Evolutionary conservation across 1,140 invertebrate genomes (phyloP).

Genomic region (Lerema accius): DNA sequence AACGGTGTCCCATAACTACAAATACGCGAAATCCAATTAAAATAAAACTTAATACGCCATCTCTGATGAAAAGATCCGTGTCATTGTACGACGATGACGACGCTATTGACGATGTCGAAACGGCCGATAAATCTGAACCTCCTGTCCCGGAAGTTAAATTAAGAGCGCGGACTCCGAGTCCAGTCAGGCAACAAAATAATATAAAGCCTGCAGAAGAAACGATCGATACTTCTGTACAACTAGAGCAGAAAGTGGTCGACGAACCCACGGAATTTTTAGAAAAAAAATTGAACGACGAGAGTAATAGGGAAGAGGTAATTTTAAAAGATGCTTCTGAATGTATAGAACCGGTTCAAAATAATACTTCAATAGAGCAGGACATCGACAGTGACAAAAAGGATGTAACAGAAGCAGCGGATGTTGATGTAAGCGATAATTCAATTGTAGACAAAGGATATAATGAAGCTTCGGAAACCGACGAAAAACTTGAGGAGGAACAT

Average conservation of each 20-base stretch:
- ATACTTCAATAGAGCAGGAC: conserved; percentile 22
- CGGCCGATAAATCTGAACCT: conserved; percentile 33
- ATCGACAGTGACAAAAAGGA: conserved; percentile 5
- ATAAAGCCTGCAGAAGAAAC: neutral
- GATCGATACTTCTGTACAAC: neutral
- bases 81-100: conserved; percentile 74
- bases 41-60: conserved; percentile 72
- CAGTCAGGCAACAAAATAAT: conserved; percentile 13
- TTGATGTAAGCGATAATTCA: conserved; percentile 2
- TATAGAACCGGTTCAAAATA: conserved; percentile 15
- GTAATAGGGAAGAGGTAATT: neutral
- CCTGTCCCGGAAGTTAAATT: conserved; percentile 29
- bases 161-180: conserved; percentile 16
- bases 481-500: conserved; percentile 38
- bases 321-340: conserved; percentile 2
- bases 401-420: conserved; percentile 20
- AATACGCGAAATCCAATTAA: conserved; percentile 76
- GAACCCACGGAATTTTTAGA: neutral
- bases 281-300: neutral
- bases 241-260: neutral
- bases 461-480: conserved; percentile 28
- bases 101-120: conserved; percentile 37
- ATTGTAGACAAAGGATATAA: conserved; percentile 18
- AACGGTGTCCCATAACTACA: conserved; percentile 71
- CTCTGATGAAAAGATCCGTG: conserved; percentile 65